Base-by-base conservation (phyloP, 2,113 vertebrate genomes). In the Donacobius atricapilla region DNA sequence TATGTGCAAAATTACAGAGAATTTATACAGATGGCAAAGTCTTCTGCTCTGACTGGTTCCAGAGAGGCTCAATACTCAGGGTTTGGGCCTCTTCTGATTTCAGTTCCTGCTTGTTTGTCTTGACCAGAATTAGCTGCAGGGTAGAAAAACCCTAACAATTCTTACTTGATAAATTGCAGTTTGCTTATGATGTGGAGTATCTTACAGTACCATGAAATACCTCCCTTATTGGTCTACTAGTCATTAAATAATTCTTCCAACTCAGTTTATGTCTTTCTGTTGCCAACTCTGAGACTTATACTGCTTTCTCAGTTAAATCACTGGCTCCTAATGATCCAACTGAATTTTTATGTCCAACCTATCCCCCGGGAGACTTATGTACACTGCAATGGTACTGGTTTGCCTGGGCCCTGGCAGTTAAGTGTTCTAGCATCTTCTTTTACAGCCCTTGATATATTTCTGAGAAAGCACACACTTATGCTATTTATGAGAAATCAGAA, bases 341-440 rank as follows among this genome's bases (percentile, higher is more conserved):
- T 93, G 96, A 94, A 93, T 95, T 96, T 96, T 97, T 94, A 96
- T 96, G 94, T 87, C 69, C 80, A 89, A 7, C 60, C 88, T 87
- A 54, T 96, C 28, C 90, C 89, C 35, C 85, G 78, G 76, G 92
- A 94, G 90, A 90, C 85, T 92, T 94, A 92, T 92, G 90, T 68
- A 78, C 11, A 24, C 51, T 92, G 76, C 79, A 96, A 84, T 93
- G 83, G 93, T 90, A 81, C 51, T 94, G 60, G 64, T 92, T 86
- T 96, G 83, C 92, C 83, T 87, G 90, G 90, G n/a, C 15, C 0
- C 79, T 87, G 87, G 93, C 83, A 81, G 92, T 83, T 95, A 96
- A 96, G 31, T 61, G 40, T 83, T 95, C 93, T 63, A 96, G 93
- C 88, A 86, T 82, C 92, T 95, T 42, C 2, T 77, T 96, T 96